Base-by-base conservation (phyloP, 2,888 invertebrate genomes). In the Pterobdella sp. region DNA sequence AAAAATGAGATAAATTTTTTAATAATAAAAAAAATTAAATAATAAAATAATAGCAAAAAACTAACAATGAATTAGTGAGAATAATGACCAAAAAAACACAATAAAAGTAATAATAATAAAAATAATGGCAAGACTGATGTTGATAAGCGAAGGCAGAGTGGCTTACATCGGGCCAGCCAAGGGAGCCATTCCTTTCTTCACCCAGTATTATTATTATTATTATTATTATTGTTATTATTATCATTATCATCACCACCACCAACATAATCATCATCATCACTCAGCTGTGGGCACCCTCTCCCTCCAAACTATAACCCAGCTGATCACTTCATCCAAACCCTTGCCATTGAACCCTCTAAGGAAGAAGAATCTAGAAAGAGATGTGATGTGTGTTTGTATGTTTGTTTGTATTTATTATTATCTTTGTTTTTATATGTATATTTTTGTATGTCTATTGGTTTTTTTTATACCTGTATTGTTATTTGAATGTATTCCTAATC, bases 101-200 rank as follows among this genome's bases (percentile, higher is more conserved):
- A n/a, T 14, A 49, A n/a, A 66, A 14, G 66, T 66, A n/a, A 66
- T 66, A n/a, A 29, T 1, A 1, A 64, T 2, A 29, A 26, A 22
- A 29, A 31, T 32, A 34, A 26, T 37, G 18, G 77, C 76, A 73
- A 81, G 84, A 73, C 78, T 87, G 1, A 79, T 87, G 73, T 87
- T 95, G 74, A 89, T 96, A 89, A 91, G 94, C 0, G 94, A 94
- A 81, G 96, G 96, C 0, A 86, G 92, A 76, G 90, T 91, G 0
- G 94, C 93, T 0, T 87, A 82, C 79, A 81, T 93, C 77, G 95
- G 95, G 1, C 89, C 90, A 0, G 88, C 91, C 29, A 75, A 74
- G 35, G 82, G 81, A 31, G 85, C 85, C 1, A 74, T 84, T 0
- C 76, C 78, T 2, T 86, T 85, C 77, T 85, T 86, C 72, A 75